A percentile compares a stretch with the other conserved stretches of the same genome.
Evolutionary conservation across 1,140 invertebrate species (phyloP).

Genomic region (Trinorchestia longiramus): DNA sequence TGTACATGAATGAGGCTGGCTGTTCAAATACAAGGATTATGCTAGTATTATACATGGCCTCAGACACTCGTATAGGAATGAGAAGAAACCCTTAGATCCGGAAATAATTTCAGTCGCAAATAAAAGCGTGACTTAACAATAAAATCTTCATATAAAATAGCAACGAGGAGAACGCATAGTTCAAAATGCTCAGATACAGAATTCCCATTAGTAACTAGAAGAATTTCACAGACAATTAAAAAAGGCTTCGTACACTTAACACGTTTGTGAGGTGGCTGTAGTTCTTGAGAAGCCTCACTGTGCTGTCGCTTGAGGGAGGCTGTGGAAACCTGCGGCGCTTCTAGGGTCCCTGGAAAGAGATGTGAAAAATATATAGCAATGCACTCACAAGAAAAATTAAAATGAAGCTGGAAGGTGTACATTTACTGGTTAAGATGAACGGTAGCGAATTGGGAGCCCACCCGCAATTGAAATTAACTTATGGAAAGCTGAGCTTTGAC

Average conservation of each 20-base stretch:
- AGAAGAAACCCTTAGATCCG: background rate
- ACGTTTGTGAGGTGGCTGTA: background rate
- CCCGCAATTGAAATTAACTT: no score
- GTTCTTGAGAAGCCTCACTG: background rate
- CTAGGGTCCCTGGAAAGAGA: background rate
- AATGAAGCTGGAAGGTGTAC: no score
- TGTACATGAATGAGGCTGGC: background rate
- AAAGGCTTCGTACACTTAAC: background rate
- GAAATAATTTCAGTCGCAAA: background rate
- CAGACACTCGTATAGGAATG: no score
- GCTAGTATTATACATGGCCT: no score
- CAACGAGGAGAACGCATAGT: background rate
- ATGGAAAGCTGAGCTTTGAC: no score
- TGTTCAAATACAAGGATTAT: background rate
- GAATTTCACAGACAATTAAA: background rate
- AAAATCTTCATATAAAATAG: background rate
- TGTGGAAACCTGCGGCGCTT: background rate
- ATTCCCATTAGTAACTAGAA: background rate
- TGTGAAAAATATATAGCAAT: background rate
- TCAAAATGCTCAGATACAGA: background rate
- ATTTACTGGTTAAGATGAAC: no score
- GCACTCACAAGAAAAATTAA: no score
- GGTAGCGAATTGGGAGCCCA: no score
- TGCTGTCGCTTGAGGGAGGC: constrained; percentile 2
- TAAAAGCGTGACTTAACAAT: background rate